Base-by-base conservation (phyloP, 2,797 vertebrate species). In the Arnoldichthys spilopterus region DNA sequence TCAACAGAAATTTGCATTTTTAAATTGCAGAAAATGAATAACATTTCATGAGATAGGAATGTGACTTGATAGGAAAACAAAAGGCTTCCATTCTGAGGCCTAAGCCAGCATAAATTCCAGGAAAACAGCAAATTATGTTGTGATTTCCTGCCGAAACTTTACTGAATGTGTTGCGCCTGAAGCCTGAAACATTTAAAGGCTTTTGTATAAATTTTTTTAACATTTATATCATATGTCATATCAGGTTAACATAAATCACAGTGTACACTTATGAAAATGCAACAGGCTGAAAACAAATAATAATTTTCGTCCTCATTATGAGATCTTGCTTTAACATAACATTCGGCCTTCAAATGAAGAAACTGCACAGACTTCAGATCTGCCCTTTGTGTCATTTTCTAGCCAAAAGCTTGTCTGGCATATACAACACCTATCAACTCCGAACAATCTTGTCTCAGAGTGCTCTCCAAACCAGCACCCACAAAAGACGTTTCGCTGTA, bases 391-490 rank as follows among this genome's bases (percentile, higher is more conserved):
- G n/a, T 66, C 28, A 13, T 61, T 22, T 67, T 81, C 49, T 51
- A 40, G 28, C 20, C 51, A 64, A 73, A 43, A 63, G 13, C 37
- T 20, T 43, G 13, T 76, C 30, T 63, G 32, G 54, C 15, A 69
- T 64, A 76, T 6, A 54, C 62, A 40, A 54, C 11, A 34, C 51
- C 12, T 8, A 53, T 76, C 77, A 78, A 20, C 18, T 76, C 15
- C 32, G 75, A 77, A 75, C 72, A 82, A 62, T 85, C 84, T 82
- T 26, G 76, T 8, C 74, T 82, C n/a, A 59, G 79, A 84, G 56
- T 34, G 82, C 51, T 78, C 75, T 64, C 73, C 77, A 85, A 85
- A 78, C 77, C 83, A 83, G 87, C 87, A 85, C 79, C 86, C 76
- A 71, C 72, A 85, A 83, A 53, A 83, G 88, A 85, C 67, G 22